Conservation (phyloP, 2,113 vertebrate species). For the Platysteira castanea region DNA sequence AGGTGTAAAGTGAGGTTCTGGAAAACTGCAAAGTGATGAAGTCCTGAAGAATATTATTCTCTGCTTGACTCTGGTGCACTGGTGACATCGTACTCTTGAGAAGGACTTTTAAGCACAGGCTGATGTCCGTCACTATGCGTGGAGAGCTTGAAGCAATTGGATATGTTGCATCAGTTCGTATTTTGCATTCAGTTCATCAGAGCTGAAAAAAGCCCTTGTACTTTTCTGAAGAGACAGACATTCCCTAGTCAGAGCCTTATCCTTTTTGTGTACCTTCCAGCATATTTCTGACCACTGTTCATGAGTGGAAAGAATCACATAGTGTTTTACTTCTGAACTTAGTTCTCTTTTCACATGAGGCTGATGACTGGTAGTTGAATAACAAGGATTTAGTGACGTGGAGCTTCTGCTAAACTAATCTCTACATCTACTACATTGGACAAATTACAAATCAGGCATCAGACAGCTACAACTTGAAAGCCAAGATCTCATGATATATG, state of each 20-base stretch:
- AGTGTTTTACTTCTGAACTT: not conserved
- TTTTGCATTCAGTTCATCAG: not conserved
- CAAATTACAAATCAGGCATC: not conserved
- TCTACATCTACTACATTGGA: not conserved
- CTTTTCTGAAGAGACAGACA: not conserved
- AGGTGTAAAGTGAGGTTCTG: not conserved
- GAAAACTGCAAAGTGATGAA: not conserved
- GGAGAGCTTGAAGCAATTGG: not conserved
- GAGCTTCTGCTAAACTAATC: not conserved
- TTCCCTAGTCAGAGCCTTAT: not conserved
- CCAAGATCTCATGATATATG: not conserved
- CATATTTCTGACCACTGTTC: not conserved
- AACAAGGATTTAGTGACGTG: not conserved
- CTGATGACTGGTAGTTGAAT: not conserved
- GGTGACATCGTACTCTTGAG: not conserved
- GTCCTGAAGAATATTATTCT: not conserved
- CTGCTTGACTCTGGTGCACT: not conserved
- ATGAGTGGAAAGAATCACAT: not conserved
- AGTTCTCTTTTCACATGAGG: not conserved
- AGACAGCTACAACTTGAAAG: not conserved
- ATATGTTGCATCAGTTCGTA: not conserved
- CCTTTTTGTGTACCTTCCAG: not conserved
- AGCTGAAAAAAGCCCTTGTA: not conserved
- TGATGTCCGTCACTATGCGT: not conserved
- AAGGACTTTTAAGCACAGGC: not conserved